Evolutionary conservation across 2,797 vertebrate genomes (phyloP), one percentile per base, ranked within the genome.

Genomic region (Melanotaenia pygmaea): DNA sequence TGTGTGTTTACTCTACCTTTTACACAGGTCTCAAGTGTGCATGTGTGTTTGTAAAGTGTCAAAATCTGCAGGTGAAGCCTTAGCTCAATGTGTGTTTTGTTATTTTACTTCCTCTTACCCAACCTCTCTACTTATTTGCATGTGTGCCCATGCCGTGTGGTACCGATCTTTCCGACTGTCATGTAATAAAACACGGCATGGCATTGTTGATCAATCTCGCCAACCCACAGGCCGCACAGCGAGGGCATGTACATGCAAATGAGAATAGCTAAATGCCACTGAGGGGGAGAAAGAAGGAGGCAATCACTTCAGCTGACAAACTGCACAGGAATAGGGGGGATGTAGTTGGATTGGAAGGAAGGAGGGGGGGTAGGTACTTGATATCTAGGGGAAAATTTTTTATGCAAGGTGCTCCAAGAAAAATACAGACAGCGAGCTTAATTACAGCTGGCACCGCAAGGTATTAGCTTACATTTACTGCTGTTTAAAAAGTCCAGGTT

Each of bases 181-280:
- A 93, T 92, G 95, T 95, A 96, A 97, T 98, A 96, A 97, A 97
- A 96, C 96, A 96, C 94, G 92, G 90, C 87, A 92, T 94, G 94
- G 96, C 94, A 93, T 96, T 95, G 95, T 90, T 96, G 96, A 97
- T 99, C 96, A 96, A 98, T 99, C 96, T 97, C 93, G 88, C 92
- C 84, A 92, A 94, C 95, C 94, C 94, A 91, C 91, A 86, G 96
- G 96, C 96, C 91, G 94, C 96, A 94, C 96, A 96, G 96, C 94
- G 73, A 97, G 96, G 96, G 96, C 96, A 96, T 97, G 97, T 97
- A 96, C 95, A 97, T 99, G 97, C 97, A 98, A 98, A 98, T 98
- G 96, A 97, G 96, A 92, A 95, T 90, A 93, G 94, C 95, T 96
- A 95, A 95, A 96, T 96, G 95, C 95, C 96, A 96, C 95, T 94